phyloP scores from a whole-genome alignment of 1,140 invertebrate genomes.

The Phymastichus coffea region DNA sequence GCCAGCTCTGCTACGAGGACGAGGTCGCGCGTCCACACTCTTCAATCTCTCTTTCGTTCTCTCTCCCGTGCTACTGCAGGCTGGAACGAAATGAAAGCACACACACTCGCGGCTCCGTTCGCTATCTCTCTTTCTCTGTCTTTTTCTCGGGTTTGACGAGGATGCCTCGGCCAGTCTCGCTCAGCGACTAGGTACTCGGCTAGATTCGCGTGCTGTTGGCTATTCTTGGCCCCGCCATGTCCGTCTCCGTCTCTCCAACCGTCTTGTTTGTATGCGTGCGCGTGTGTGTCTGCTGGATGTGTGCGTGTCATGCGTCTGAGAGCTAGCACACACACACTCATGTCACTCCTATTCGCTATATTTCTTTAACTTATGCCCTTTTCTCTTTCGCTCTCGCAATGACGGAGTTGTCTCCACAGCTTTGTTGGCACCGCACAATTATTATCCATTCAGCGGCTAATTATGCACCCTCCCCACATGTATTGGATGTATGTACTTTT shows the following conservation, averaged over 20 bases:
- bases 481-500: too few relatives aligned
- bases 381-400: too few relatives aligned
- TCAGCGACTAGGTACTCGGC: constrained; percentile 32
- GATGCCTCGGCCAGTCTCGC: neutral
- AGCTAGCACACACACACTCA: too few relatives aligned
- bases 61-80: neutral
- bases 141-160: neutral
- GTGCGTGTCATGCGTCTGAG: too few relatives aligned
- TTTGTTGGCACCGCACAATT: too few relatives aligned
- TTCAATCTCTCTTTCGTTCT: constrained; percentile 10
- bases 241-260: neutral
- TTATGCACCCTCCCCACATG: too few relatives aligned
- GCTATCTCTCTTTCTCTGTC: neutral
- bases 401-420: too few relatives aligned
- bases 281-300: neutral
- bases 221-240: constrained; percentile 41
- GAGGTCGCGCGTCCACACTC: constrained; percentile 12
- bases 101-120: neutral
- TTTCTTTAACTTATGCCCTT: too few relatives aligned
- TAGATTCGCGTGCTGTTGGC: constrained; percentile 45
- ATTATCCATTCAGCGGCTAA: too few relatives aligned
- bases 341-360: too few relatives aligned
- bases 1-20: too few relatives aligned
- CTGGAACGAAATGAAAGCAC: too few relatives aligned
- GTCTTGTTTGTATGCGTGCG: neutral